phyloP scores from a whole-genome alignment of 2,888 invertebrate species.

The Sinelater perroti region DNA sequence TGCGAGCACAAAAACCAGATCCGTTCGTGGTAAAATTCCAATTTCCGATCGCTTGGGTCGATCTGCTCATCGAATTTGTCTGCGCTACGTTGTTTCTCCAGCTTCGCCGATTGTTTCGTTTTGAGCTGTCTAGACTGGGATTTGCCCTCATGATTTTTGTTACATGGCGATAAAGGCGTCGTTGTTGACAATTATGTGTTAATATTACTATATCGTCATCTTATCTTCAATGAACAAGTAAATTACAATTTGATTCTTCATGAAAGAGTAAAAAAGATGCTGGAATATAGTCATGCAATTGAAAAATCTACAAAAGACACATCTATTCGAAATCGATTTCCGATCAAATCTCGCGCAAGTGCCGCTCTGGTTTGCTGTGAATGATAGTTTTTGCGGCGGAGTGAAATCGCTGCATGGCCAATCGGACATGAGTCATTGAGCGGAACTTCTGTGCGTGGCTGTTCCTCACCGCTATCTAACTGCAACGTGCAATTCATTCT shows the following conservation, averaged over 20 bases:
- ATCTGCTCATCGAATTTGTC: neutral
- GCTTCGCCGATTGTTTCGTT: no score
- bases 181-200: neutral
- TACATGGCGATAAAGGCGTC: neutral
- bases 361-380: slow-evolving; percentile 13
- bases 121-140: no score
- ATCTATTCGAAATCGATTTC: no score
- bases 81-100: no score
- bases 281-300: no score
- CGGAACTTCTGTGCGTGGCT: slow-evolving; percentile 47
- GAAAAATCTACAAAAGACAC: no score
- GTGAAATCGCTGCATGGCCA: slow-evolving; percentile 48
- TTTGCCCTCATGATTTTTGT: no score
- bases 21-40: neutral
- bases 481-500: slow-evolving; percentile 44
- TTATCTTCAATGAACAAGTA: no score
- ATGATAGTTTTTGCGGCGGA: slow-evolving; percentile 41
- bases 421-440: slow-evolving; percentile 51
- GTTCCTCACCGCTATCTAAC: slow-evolving; percentile 43
- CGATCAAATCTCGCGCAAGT: slow-evolving; percentile 1
- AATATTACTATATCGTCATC: no score
- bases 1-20: neutral
- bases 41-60: neutral
- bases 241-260: no score
- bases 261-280: no score